Conservation (phyloP, 2,888 invertebrate genomes). For the Tribolium freemani region DNA sequence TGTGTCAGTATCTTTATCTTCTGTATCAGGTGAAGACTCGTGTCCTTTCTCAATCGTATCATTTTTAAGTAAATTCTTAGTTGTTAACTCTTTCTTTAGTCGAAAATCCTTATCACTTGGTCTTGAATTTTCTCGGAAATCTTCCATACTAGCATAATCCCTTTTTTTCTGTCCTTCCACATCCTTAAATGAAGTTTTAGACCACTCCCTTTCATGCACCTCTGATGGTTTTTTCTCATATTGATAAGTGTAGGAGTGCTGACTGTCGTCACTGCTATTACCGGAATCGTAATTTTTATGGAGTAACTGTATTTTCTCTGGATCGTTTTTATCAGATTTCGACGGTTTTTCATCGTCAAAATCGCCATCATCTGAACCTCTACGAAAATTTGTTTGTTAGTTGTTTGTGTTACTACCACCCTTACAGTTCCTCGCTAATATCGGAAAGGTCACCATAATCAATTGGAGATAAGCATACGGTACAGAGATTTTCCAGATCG, state of each 20-base stretch:
- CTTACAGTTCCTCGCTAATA: conserved; percentile 82
- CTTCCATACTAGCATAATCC: conserved; percentile 64
- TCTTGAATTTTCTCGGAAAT: conserved; percentile 48
- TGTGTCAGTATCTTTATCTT: too few species aligned
- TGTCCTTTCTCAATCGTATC: neutral
- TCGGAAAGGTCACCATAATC: conserved; percentile 85
- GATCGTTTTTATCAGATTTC: conserved; percentile 9
- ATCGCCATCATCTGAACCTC: conserved; percentile 62
- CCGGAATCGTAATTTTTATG: conserved; percentile 30
- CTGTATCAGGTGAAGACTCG: too few species aligned
- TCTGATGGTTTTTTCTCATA: conserved; percentile 53
- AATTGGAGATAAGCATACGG: conserved; percentile 80
- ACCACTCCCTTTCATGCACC: neutral
- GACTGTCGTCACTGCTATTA: conserved; percentile 51
- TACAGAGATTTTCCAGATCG: conserved; percentile 82
- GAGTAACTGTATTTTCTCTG: conserved; percentile 33
- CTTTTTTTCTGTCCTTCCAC: conserved; percentile 62
- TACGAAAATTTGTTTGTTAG: conserved; percentile 40
- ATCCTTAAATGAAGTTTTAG: conserved; percentile 53
- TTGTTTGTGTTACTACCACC: neutral
- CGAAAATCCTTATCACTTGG: neutral
- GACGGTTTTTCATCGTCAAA: conserved; percentile 8
- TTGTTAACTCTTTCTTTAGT: neutral
- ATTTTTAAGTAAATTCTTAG: neutral
- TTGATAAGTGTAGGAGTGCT: conserved; percentile 65